Conservation (phyloP, 2,113 vertebrate genomes). For the Syngnathus scovelli region DNA sequence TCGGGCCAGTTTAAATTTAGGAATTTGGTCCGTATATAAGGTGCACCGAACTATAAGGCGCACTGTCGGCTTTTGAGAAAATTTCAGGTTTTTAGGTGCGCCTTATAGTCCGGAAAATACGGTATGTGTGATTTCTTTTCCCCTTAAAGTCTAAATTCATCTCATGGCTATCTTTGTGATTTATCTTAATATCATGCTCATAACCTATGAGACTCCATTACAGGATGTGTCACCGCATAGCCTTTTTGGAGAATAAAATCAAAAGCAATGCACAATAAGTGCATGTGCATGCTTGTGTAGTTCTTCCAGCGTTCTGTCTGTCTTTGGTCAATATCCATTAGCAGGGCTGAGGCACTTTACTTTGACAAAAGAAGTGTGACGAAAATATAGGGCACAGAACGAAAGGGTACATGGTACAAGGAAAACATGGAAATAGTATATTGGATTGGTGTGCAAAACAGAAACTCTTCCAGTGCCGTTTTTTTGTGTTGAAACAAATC, state of each 20-base stretch:
- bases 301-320: slow-evolving; percentile 19
- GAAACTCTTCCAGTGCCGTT: not conserved
- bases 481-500: not conserved
- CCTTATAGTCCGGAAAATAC: no score
- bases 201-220: not conserved
- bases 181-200: not conserved
- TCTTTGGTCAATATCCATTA: slow-evolving; percentile 57
- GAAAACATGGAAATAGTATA: not conserved
- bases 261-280: not conserved
- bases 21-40: no score
- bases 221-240: not conserved
- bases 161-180: not conserved
- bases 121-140: no score
- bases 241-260: not conserved
- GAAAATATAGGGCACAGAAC: not conserved
- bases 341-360: slow-evolving; percentile 23
- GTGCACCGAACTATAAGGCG: no score
- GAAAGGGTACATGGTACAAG: slow-evolving; percentile 6
- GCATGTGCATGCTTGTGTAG: slow-evolving; percentile 6
- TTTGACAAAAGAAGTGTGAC: slow-evolving; percentile 5
- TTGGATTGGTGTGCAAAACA: not conserved
- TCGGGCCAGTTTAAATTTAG: no score
- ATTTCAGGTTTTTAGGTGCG: no score
- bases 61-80: no score
- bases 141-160: not conserved